phyloP scores from a whole-genome alignment of 2,888 invertebrate species.

The Drosophila sordidula region DNA sequence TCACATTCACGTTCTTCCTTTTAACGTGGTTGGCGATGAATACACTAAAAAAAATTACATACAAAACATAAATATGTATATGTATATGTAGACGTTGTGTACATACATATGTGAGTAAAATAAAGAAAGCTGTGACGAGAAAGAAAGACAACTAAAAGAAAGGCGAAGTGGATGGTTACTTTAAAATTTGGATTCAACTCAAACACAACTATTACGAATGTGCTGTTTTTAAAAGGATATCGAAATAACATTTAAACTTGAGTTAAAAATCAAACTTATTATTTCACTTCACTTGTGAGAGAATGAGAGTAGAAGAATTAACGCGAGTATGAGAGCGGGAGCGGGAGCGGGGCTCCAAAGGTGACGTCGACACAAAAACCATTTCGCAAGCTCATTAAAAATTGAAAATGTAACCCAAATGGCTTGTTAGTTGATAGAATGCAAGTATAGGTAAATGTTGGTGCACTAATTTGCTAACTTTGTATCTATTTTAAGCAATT shows the following conservation, averaged over 20 bases:
- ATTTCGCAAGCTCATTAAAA: conserved; percentile 47
- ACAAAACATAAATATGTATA: conserved; percentile 58
- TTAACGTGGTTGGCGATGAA: conserved; percentile 81
- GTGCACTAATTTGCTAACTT: conserved; percentile 25
- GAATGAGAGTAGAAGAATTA: conserved; percentile 43
- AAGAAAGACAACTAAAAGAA: conserved; percentile 40
- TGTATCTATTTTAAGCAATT: conserved; percentile 10
- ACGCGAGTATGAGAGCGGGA: conserved; percentile 32
- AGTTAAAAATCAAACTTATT: conserved; percentile 58
- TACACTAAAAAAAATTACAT: conserved; percentile 71
- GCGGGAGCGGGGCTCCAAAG: conserved; percentile 67
- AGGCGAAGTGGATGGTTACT: conserved; percentile 26
- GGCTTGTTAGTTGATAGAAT: conserved; percentile 12
- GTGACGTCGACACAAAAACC: conserved; percentile 74
- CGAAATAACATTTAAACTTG: conserved; percentile 38
- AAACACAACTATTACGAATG: conserved; percentile 24
- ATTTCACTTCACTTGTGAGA: conserved; percentile 55
- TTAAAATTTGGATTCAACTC: conserved; percentile 32
- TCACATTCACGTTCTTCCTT: conserved; percentile 80
- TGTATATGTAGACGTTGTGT: conserved; percentile 26
- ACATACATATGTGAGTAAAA: conserved; percentile 46
- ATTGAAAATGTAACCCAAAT: conserved; percentile 5
- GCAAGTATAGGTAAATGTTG: neutral
- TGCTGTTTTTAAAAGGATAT: conserved; percentile 9
- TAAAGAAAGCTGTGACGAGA: conserved; percentile 62